Evolutionary conservation across 2,888 invertebrate species (phyloP).

Genomic region (Allophyes oxyacanthae): DNA sequence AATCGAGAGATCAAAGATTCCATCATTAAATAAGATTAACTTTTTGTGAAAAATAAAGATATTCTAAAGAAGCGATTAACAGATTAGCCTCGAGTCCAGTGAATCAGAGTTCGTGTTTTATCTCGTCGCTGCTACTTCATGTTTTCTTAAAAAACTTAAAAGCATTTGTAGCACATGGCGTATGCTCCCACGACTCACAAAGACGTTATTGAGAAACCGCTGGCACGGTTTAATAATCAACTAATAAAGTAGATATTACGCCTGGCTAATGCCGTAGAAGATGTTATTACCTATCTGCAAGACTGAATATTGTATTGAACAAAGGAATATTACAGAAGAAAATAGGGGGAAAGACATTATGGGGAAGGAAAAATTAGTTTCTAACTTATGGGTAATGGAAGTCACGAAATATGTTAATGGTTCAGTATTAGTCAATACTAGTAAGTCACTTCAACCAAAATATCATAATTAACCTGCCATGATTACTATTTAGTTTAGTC

Average conservation of each 20-base stretch:
- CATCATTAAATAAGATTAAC: no score
- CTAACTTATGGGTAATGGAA: background rate
- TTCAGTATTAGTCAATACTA: background rate
- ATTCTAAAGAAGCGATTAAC: conserved; percentile 16
- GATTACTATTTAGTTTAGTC: background rate
- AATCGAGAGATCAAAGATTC: no score
- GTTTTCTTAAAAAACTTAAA: conserved; percentile 41
- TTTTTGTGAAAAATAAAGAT: background rate
- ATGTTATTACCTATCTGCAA: background rate
- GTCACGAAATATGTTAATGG: conserved; percentile 1
- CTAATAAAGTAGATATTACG: conserved; percentile 40
- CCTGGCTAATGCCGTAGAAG: conserved; percentile 5
- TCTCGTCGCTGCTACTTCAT: conserved; percentile 27
- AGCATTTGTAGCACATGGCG: conserved; percentile 52
- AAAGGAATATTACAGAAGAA: no score
- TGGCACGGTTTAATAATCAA: conserved; percentile 48
- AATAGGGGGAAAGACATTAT: background rate
- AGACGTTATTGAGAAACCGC: conserved; percentile 58
- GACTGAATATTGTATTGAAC: background rate
- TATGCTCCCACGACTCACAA: conserved; percentile 63
- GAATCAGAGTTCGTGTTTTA: conserved; percentile 40
- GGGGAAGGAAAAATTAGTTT: background rate
- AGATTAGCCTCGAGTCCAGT: conserved; percentile 29
- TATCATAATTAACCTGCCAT: background rate
- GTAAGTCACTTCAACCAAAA: background rate